phyloP scores from a whole-genome alignment of 1,140 invertebrate genomes.

The Argopecten irradians region DNA sequence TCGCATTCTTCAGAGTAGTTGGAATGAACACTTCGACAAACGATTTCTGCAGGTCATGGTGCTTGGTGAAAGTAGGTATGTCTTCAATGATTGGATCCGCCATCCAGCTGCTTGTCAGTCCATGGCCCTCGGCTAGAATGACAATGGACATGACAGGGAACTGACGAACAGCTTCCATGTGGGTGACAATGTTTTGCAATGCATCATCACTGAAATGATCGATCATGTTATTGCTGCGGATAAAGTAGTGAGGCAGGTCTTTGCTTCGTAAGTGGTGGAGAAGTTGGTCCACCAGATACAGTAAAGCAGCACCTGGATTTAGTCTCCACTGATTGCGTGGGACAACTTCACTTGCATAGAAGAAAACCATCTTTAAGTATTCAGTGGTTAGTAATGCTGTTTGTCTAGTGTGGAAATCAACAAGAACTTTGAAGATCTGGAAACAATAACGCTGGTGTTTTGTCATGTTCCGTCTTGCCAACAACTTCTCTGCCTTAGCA shows the following conservation, averaged over 20 bases:
- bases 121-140: background rate
- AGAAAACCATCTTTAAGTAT: background rate
- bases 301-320: background rate
- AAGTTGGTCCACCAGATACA: background rate
- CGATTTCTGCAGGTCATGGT: background rate
- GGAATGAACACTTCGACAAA: background rate
- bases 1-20: background rate
- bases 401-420: background rate
- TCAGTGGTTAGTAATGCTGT: background rate
- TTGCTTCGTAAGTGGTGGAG: background rate
- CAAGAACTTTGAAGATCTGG: background rate
- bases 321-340: background rate
- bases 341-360: background rate
- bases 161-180: background rate
- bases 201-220: background rate
- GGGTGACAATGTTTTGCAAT: background rate
- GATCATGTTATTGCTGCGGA: background rate
- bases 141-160: background rate
- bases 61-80: background rate
- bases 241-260: background rate
- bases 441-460: background rate
- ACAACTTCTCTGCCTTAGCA: background rate
- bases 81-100: background rate
- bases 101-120: background rate
- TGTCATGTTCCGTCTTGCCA: background rate